Base-by-base conservation (phyloP, 2,888 invertebrate species). In the Spodoptera exigua region DNA sequence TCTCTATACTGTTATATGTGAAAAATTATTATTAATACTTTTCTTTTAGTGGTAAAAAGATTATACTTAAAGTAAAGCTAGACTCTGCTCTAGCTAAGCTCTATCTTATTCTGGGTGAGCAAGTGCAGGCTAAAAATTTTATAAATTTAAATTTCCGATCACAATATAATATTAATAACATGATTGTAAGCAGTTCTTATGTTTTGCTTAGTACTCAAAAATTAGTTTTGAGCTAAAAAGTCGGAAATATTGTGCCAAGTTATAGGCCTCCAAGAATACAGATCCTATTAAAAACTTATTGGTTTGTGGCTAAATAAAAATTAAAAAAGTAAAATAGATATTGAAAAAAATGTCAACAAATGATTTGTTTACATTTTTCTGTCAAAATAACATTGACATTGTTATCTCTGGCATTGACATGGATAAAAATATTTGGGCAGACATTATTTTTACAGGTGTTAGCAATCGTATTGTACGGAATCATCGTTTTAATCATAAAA, bases 291-390 rank as follows among this genome's bases (percentile, higher is more conserved):
- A 7, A 13, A 16, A 1, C 27, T 27, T 7, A 5, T 27, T 7
- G 27, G 27, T 27, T 27, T 7, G 27, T 27, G 27, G 5, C 5
- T 9, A 27, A 7, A 1, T 12, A 44, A 27, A n/a, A 32, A 35
- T 14, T n/a, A 11, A 11, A 45, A 46, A 40, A 54, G 48, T 35
- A 51, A 14, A 18, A 34, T 45, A 46, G 64, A 49, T 17, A 46
- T 36, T 27, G 10, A 27, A 41, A 46, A 60, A 52, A 52, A 60
- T 57, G 60, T 47, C 71, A 65, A 66, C 45, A 71, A 51, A 37
- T 39, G 34, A 70, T 63, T 74, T 69, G 78, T 76, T 76, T 77
- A 76, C 75, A 70, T 67, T 70, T 77, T 77, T 77, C 55, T 76
- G 77, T 57, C 70, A 67, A 70, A 65, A 63, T 49, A 69, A 17